phyloP scores from a whole-genome alignment of 2,888 invertebrate species.

The Phalera bucephala region DNA sequence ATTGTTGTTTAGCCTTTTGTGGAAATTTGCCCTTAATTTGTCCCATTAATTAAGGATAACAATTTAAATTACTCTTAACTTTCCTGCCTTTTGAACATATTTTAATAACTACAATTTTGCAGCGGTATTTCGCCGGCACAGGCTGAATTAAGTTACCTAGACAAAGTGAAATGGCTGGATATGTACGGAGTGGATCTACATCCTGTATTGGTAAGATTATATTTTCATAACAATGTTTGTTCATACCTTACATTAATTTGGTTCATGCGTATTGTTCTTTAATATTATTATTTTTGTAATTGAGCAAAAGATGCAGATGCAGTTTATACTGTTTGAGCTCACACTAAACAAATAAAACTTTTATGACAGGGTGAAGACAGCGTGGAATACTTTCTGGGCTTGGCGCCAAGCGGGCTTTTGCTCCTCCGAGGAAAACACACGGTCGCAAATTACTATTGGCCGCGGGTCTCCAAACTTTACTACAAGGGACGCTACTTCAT shows the following conservation, averaged over 20 bases:
- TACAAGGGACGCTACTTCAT: conserved; percentile 98
- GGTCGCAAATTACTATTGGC: conserved; percentile 99
- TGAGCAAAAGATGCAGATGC: no score
- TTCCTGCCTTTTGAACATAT: conserved; percentile 23
- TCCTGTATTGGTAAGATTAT: conserved; percentile 96
- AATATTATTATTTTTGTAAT: no score
- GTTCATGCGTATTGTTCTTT: no score
- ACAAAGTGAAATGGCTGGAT: conserved; percentile 99
- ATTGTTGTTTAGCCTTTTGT: conserved; percentile 58
- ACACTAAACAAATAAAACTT: no score
- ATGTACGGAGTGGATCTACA: conserved; percentile 99
- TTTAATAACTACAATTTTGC: conserved; percentile 44
- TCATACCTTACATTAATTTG: no score
- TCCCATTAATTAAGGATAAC: conserved; percentile 56
- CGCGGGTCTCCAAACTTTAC: conserved; percentile 97
- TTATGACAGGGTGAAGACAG: conserved; percentile 94
- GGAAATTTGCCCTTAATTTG: conserved; percentile 45
- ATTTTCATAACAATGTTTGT: no score
- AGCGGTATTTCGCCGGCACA: conserved; percentile 95
- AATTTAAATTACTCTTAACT: conserved; percentile 49
- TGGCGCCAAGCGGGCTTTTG: conserved; percentile 97
- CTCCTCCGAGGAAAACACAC: conserved; percentile 97
- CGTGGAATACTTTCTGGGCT: conserved; percentile 96
- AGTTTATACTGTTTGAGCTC: no score
- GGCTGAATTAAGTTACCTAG: conserved; percentile 96